Evolutionary conservation across 92 coral and sea anemone species (phyloP).

Genomic region (Porites cylindrica): DNA sequence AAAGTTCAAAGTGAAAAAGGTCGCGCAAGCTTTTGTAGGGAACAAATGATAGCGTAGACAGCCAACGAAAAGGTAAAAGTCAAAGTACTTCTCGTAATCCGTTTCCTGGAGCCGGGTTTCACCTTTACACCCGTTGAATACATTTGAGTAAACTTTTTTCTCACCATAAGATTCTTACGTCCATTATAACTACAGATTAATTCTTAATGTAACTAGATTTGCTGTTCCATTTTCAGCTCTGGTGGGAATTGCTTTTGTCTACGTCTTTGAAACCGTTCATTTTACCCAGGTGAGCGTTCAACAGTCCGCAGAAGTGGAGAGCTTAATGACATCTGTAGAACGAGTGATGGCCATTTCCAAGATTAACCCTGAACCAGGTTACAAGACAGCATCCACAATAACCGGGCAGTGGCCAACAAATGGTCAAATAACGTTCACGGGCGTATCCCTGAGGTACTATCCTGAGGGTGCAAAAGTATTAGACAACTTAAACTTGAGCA

Average conservation of each 20-base stretch:
- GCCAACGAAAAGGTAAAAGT: no score
- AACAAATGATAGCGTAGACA: no score
- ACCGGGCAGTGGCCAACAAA: conserved; percentile 43
- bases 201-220: background rate
- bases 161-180: background rate
- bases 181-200: background rate
- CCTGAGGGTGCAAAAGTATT: conserved; percentile 31
- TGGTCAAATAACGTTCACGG: conserved; percentile 22
- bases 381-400: conserved; percentile 2
- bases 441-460: conserved; percentile 34
- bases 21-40: no score
- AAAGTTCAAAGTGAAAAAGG: no score
- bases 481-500: background rate
- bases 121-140: no score
- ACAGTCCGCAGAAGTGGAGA: conserved; percentile 51
- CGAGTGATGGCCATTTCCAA: conserved; percentile 42
- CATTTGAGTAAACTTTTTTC: no score
- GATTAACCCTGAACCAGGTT: conserved; percentile 43
- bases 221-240: conserved; percentile 14
- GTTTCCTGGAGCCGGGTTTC: no score
- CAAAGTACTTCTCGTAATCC: no score
- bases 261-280: conserved; percentile 53
- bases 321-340: conserved; percentile 48
- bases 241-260: conserved; percentile 49
- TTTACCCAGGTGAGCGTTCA: conserved; percentile 50